These are phyloP conservation scores for Ceyx margarethae DNA, from an alignment of 2,113 vertebrate genomes.

Conservation along the genomic window DNA sequence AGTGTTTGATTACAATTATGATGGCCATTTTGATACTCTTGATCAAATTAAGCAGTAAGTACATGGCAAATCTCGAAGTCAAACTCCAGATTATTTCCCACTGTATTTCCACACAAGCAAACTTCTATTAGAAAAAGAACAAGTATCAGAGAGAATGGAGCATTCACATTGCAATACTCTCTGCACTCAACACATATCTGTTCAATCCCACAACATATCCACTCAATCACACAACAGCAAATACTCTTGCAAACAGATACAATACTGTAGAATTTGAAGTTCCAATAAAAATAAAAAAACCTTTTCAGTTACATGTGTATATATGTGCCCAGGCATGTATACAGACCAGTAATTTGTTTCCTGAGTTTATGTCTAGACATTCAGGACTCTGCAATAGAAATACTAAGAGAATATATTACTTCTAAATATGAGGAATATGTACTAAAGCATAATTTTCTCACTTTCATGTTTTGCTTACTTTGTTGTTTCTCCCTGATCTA, in stretches of 20 bases:
- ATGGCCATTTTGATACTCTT: conserved; percentile 83
- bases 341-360: background rate
- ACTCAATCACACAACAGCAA: background rate
- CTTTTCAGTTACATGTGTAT: background rate
- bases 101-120: background rate
- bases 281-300: background rate
- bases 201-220: background rate
- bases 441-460: background rate
- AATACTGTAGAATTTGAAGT: background rate
- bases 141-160: background rate
- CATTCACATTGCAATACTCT: background rate
- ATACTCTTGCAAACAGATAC: background rate
- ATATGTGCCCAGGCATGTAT: background rate
- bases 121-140: background rate
- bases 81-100: background rate
- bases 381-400: background rate
- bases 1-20: conserved; percentile 88
- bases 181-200: background rate
- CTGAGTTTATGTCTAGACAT: background rate
- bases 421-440: background rate
- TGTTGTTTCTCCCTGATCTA: background rate
- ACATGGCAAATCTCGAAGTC: background rate
- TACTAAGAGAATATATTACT: background rate
- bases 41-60: conserved; percentile 76
- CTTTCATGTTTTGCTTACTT: background rate